These are phyloP conservation scores for Hydractinia echinata DNA, from an alignment of 30 jellyfish, hydroid and myxozoan species.

Conservation along the genomic window DNA sequence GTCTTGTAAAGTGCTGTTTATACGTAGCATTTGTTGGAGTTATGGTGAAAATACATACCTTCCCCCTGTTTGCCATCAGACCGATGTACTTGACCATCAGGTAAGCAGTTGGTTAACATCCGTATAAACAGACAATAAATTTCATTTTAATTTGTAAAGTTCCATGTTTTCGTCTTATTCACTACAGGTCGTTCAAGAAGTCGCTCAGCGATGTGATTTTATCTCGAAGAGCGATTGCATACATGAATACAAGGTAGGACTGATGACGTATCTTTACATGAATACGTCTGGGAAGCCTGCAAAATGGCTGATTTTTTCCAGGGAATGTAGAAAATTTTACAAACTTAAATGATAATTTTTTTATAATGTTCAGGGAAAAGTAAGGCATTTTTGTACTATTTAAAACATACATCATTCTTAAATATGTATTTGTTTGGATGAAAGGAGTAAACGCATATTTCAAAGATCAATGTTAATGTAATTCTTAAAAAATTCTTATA, in stretches of 20 bases:
- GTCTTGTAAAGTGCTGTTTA: conserved; percentile 77
- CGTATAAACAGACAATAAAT: background rate
- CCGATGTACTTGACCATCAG: conserved; percentile 92
- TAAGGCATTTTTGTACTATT: no score
- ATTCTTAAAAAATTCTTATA: no score
- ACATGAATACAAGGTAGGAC: conserved; percentile 88
- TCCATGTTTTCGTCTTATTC: background rate
- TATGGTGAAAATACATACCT: conserved; percentile 96
- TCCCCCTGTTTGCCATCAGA: conserved; percentile 94
- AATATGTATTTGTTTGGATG: no score
- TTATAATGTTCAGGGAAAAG: no score
- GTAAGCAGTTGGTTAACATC: conserved; percentile 25
- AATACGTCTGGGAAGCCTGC: no score
- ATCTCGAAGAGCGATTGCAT: conserved; percentile 97
- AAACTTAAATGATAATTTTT: no score
- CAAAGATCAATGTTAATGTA: no score
- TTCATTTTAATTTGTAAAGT: background rate
- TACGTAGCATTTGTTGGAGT: conserved; percentile 76
- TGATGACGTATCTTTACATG: no score
- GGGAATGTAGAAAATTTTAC: no score
- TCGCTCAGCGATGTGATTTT: conserved; percentile 90
- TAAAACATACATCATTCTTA: no score
- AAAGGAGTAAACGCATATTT: no score
- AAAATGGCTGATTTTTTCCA: no score
- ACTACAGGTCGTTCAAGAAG: conserved; percentile 77